Evolutionary conservation across 2,888 invertebrate species (phyloP).

Genomic region (Agrotis exclamationis): DNA sequence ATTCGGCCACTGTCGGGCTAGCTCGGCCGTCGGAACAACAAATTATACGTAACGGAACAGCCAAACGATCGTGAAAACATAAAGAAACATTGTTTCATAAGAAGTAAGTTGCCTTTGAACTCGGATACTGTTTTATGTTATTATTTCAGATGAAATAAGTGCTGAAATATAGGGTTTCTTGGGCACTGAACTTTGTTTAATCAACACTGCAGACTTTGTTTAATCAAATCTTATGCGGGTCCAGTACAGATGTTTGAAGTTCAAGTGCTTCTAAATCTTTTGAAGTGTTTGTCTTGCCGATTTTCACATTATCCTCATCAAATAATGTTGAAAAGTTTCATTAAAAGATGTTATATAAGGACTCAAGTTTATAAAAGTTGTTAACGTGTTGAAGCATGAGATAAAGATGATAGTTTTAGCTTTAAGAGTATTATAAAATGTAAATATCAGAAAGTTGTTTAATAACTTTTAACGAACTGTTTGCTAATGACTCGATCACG

Average conservation of each 20-base stretch:
- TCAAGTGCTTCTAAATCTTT: constrained; percentile 41
- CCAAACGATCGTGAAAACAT: constrained; percentile 49
- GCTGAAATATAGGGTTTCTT: constrained; percentile 50
- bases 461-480: constrained; percentile 56
- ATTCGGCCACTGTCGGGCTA: constrained; percentile 41
- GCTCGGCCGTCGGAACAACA: constrained; percentile 41
- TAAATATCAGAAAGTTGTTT: constrained; percentile 33
- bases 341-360: constrained; percentile 37
- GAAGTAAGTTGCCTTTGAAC: constrained; percentile 58
- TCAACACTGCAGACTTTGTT: constrained; percentile 52
- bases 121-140: constrained; percentile 57
- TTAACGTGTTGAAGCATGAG: constrained; percentile 19
- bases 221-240: constrained; percentile 59
- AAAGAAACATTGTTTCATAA: constrained; percentile 46
- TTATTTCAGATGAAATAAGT: constrained; percentile 51
- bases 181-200: constrained; percentile 52
- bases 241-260: constrained; percentile 40
- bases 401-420: constrained; percentile 41
- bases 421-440: constrained; percentile 39
- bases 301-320: constrained; percentile 40
- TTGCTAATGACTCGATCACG: constrained; percentile 51
- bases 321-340: constrained; percentile 51
- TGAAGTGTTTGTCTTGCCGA: constrained; percentile 50
- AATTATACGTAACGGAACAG: constrained; percentile 53
- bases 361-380: constrained; percentile 26